Evolutionary conservation across 1,140 invertebrate genomes (phyloP).

Genomic region (Colletes gigas): DNA sequence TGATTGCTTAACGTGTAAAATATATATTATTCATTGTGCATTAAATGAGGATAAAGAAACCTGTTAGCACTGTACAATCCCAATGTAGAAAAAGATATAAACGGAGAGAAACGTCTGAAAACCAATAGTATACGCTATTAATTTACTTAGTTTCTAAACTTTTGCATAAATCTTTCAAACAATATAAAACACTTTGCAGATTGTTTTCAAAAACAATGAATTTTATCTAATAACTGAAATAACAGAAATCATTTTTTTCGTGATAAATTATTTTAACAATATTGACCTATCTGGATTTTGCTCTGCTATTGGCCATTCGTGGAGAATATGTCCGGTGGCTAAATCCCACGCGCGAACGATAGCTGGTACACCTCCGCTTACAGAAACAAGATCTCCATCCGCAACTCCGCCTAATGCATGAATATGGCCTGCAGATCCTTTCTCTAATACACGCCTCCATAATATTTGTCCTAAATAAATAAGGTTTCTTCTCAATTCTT

Average conservation of each 20-base stretch:
- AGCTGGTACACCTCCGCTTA: slow-evolving; percentile 87
- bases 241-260: not conserved
- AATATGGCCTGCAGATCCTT: slow-evolving; percentile 76
- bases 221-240: slow-evolving; percentile 15
- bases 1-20: slow-evolving; percentile 32
- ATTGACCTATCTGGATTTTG: slow-evolving; percentile 76
- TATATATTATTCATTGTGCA: slow-evolving; percentile 53
- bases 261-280: slow-evolving; percentile 27
- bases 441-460: slow-evolving; percentile 91
- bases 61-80: slow-evolving; percentile 77
- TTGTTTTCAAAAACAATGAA: slow-evolving; percentile 27
- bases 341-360: slow-evolving; percentile 90
- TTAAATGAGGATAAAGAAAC: slow-evolving; percentile 66
- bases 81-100: slow-evolving; percentile 78
- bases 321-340: slow-evolving; percentile 84
- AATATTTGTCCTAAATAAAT: slow-evolving; percentile 85
- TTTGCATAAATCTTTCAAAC: not conserved
- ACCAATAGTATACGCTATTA: slow-evolving; percentile 45
- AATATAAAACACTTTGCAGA: slow-evolving; percentile 1
- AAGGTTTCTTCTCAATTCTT: not conserved
- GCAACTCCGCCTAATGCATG: slow-evolving; percentile 82
- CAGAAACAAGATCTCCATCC: slow-evolving; percentile 86
- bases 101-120: slow-evolving; percentile 78
- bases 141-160: not conserved
- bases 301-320: slow-evolving; percentile 81